Conservation (phyloP, 2,888 invertebrate species). For the Torymus texanus region DNA sequence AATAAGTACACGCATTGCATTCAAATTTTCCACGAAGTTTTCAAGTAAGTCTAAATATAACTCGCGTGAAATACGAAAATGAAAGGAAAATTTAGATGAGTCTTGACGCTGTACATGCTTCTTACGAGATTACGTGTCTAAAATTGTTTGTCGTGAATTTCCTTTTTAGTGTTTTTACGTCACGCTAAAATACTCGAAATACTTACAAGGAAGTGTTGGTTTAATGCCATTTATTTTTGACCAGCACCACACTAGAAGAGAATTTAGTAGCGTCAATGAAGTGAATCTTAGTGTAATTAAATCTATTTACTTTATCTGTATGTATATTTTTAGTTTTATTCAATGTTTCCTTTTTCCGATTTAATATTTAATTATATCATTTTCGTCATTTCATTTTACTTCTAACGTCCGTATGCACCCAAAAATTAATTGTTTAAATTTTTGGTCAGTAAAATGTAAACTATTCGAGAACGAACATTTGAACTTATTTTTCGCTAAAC, state of each 20-base stretch:
- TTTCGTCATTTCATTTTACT: too few species aligned
- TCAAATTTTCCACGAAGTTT: too few species aligned
- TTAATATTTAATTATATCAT: too few species aligned
- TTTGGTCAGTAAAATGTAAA: too few species aligned
- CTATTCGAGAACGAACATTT: too few species aligned
- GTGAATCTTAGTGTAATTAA: neutral
- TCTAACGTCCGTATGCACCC: too few species aligned
- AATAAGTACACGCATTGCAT: too few species aligned
- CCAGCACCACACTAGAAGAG: neutral
- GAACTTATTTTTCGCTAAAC: too few species aligned
- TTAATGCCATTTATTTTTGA: slow-evolving; percentile 11
- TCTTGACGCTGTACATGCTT: slow-evolving; percentile 16
- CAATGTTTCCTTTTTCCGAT: too few species aligned
- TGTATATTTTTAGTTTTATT: too few species aligned
- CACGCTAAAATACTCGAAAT: slow-evolving; percentile 34
- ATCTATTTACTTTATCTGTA: neutral
- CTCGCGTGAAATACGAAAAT: neutral
- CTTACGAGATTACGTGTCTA: slow-evolving; percentile 32
- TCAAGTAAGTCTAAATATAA: too few species aligned
- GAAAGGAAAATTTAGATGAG: slow-evolving; percentile 5
- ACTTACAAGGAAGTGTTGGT: slow-evolving; percentile 30
- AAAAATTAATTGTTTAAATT: too few species aligned
- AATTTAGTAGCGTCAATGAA: slow-evolving; percentile 3
- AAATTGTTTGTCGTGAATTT: slow-evolving; percentile 39
- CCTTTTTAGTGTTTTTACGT: slow-evolving; percentile 22